phyloP scores from a whole-genome alignment of 2,888 invertebrate species.

The Didymodactylos carnosus region DNA sequence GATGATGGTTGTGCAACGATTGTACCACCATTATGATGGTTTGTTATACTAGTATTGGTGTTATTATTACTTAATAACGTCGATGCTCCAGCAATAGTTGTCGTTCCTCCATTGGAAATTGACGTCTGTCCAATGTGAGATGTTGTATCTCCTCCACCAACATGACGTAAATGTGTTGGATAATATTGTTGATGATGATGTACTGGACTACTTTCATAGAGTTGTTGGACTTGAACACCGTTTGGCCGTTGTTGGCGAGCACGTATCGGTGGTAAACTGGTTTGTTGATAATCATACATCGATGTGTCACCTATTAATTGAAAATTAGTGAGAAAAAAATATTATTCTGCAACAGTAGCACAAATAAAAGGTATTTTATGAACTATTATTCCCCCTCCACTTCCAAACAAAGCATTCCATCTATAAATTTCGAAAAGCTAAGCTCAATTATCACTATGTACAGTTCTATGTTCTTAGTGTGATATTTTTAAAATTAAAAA shows the following conservation, averaged over 20 bases:
- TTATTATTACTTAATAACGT: neutral
- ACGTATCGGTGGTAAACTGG: neutral
- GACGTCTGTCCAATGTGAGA: neutral
- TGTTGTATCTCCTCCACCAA: neutral
- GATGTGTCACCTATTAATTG: no score
- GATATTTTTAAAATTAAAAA: no score
- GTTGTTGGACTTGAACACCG: slow-evolving; percentile 12
- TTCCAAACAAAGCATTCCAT: no score
- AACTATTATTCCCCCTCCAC: no score
- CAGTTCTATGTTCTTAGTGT: no score
- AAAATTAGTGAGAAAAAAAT: no score
- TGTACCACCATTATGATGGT: neutral
- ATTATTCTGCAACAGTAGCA: no score
- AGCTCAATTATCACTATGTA: no score
- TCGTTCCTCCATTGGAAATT: neutral
- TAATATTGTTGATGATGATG: neutral
- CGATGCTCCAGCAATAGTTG: neutral
- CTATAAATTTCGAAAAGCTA: no score
- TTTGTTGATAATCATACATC: neutral
- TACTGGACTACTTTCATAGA: slow-evolving; percentile 3
- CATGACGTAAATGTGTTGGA: neutral
- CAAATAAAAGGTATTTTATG: no score
- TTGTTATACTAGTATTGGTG: neutral
- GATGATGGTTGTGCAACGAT: neutral
- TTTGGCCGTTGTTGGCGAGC: neutral